Evolutionary conservation across 2,888 invertebrate genomes (phyloP).

Genomic region (Saturnia pavonia): DNA sequence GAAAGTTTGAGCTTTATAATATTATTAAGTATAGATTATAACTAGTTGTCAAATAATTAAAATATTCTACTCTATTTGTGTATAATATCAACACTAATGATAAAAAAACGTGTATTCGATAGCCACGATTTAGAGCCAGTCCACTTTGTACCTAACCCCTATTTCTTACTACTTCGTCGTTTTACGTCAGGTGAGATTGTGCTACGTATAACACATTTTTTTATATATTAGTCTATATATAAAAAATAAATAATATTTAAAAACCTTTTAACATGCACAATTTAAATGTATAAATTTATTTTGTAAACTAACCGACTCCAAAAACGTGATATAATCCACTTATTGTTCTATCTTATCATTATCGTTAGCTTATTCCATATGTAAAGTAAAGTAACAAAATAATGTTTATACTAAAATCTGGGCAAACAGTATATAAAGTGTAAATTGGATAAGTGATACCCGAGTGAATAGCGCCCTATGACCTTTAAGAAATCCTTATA

Average conservation of each 20-base stretch:
- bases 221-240: not conserved
- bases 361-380: not conserved
- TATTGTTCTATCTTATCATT: not conserved
- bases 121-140: too few relatives aligned
- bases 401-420: not conserved
- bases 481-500: too few relatives aligned
- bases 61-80: too few relatives aligned
- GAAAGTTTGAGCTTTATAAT: too few relatives aligned
- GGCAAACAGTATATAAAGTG: not conserved
- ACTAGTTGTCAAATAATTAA: too few relatives aligned
- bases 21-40: too few relatives aligned
- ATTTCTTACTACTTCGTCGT: not conserved
- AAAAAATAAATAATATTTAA: not conserved
- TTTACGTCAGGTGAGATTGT: not conserved
- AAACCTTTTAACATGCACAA: not conserved
- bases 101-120: too few relatives aligned
- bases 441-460: not conserved
- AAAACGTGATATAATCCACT: not conserved
- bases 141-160: too few relatives aligned
- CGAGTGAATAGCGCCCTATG: not conserved
- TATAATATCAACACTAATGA: too few relatives aligned
- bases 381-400: not conserved
- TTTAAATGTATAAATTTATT: not conserved
- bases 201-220: too few relatives aligned
- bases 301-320: not conserved